phyloP scores from a whole-genome alignment of 2,888 invertebrate genomes.

The Timema podura region DNA sequence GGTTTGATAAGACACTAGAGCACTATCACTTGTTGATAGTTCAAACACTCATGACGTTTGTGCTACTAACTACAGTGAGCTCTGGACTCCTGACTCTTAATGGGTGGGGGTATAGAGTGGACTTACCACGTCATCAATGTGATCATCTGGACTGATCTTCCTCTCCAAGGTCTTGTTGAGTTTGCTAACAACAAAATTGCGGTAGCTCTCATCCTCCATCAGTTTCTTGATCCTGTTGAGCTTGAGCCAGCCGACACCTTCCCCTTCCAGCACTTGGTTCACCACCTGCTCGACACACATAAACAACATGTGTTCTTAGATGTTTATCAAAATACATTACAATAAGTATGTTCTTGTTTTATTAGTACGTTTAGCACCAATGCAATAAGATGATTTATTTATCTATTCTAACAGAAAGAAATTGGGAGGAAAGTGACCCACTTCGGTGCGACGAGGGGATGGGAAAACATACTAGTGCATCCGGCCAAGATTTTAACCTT shows the following conservation, averaged over 20 bases:
- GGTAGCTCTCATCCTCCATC: slow-evolving; percentile 98
- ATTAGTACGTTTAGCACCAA: no score
- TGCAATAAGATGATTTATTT: no score
- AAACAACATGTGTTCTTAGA: no score
- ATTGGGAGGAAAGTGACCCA: no score
- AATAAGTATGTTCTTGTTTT: no score
- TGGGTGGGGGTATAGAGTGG: no score
- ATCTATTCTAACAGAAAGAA: no score
- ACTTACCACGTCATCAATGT: slow-evolving; percentile 95
- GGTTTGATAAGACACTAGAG: neutral
- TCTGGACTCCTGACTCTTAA: neutral
- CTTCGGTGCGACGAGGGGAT: no score
- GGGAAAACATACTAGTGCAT: no score
- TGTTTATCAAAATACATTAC: no score
- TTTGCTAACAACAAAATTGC: slow-evolving; percentile 92
- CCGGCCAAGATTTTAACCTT: no score
- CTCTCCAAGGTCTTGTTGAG: slow-evolving; percentile 89
- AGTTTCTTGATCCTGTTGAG: slow-evolving; percentile 86
- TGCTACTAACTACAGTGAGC: neutral
- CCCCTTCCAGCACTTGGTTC: slow-evolving; percentile 80
- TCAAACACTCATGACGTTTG: neutral
- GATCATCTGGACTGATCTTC: slow-evolving; percentile 92
- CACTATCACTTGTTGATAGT: neutral
- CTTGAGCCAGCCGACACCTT: slow-evolving; percentile 96
- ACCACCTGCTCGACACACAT: slow-evolving; percentile 54